A percentile compares a stretch with the other conserved stretches of the same genome.
phyloP scores from a whole-genome alignment of 2,797 vertebrate species.

The Streptopelia turtur region DNA sequence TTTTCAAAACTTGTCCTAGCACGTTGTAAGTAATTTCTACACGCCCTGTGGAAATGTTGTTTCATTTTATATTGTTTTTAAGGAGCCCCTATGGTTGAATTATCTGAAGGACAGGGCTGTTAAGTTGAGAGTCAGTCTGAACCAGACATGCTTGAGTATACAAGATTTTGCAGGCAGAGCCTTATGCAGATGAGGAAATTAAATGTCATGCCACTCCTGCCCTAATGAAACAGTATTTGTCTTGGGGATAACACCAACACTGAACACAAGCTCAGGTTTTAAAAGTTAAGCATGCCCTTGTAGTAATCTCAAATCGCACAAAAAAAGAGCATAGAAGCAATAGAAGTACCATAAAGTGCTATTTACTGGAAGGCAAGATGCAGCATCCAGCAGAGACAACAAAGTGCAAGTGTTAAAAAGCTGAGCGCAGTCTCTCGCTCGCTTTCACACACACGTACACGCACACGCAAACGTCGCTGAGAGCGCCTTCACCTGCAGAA shows the following conservation, averaged over 20 bases:
- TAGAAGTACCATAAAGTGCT: background rate
- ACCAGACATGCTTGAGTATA: background rate
- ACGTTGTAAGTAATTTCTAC: background rate
- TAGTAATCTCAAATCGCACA: background rate
- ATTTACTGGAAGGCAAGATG: background rate
- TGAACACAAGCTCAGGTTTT: background rate
- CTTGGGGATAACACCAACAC: background rate
- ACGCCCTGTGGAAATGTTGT: background rate
- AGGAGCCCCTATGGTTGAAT: background rate
- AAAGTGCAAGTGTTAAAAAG: conserved; percentile 19
- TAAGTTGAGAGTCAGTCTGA: background rate
- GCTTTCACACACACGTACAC: background rate
- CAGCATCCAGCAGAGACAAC: conserved; percentile 16
- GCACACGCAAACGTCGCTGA: background rate
- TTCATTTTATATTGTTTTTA: background rate
- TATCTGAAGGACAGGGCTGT: background rate
- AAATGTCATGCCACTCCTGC: background rate
- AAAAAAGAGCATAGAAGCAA: background rate
- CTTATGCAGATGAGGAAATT: background rate
- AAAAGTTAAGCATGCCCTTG: background rate
- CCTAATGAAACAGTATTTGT: background rate
- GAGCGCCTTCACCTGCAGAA: conserved; percentile 77
- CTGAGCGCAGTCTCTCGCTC: background rate
- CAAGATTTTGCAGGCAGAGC: background rate
- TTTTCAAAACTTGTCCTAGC: background rate